phyloP scores from a whole-genome alignment of 2,888 invertebrate species.

The Ophion obscuratus region DNA sequence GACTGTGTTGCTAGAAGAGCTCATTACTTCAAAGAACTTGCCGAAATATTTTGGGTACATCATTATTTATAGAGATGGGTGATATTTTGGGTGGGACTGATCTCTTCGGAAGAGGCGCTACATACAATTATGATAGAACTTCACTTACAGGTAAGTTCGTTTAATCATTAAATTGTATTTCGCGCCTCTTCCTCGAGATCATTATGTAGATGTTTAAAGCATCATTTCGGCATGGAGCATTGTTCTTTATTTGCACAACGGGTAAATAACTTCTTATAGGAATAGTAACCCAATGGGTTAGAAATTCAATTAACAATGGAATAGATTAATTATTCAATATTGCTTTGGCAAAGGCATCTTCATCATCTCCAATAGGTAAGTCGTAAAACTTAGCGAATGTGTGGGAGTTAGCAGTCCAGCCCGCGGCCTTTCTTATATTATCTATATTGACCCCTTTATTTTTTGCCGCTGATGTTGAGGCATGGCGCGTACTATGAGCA shows the following conservation, averaged over 20 bases:
- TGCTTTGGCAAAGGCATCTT: slow-evolving; percentile 26
- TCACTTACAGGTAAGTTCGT: too few relatives aligned
- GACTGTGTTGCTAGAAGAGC: too few relatives aligned
- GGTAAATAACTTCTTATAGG: background rate
- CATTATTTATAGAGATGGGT: too few relatives aligned
- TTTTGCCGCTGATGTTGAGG: too few relatives aligned
- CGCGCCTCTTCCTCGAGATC: slow-evolving; percentile 36
- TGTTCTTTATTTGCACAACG: background rate
- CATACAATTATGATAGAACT: too few relatives aligned
- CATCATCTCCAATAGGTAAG: background rate
- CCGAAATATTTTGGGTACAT: too few relatives aligned
- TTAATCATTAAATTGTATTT: too few relatives aligned
- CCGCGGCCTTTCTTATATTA: slow-evolving; percentile 24
- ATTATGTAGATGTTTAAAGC: slow-evolving; percentile 31
- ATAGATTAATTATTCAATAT: background rate
- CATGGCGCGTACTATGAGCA: too few relatives aligned
- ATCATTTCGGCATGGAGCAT: background rate
- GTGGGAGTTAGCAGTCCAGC: slow-evolving; percentile 13
- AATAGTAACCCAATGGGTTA: background rate
- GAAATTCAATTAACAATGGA: background rate
- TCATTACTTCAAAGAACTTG: too few relatives aligned
- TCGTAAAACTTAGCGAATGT: slow-evolving; percentile 34
- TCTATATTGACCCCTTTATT: background rate
- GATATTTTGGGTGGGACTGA: too few relatives aligned
- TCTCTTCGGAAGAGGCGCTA: too few relatives aligned